phyloP scores from a whole-genome alignment of 2,888 invertebrate genomes.

The Pristionchus exspectatus region DNA sequence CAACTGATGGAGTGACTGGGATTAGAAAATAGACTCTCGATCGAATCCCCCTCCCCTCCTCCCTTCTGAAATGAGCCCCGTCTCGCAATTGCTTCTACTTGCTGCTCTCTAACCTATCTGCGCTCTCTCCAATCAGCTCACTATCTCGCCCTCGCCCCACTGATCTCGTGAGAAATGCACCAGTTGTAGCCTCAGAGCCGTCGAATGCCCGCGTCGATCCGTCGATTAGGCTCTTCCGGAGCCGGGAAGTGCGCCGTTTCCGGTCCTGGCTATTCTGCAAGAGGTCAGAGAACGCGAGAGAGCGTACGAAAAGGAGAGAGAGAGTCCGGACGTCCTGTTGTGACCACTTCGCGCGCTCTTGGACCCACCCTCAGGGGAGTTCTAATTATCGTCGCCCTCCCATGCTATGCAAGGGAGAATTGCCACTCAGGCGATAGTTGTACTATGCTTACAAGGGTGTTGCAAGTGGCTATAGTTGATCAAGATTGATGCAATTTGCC shows the following conservation, averaged over 20 bases:
- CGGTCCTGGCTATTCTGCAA: not conserved
- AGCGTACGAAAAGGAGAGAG: too few relatives aligned
- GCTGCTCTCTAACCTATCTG: not conserved
- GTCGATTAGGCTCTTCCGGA: conserved; percentile 11
- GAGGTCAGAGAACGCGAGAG: too few relatives aligned
- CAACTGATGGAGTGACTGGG: not conserved
- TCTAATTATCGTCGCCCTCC: not conserved
- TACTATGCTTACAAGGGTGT: not conserved
- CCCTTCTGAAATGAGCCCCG: not conserved
- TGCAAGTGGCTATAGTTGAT: not conserved
- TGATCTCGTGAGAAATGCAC: conserved; percentile 8
- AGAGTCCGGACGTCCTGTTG: not conserved
- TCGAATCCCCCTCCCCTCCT: not conserved
- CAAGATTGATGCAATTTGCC: too few relatives aligned
- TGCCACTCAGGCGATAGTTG: not conserved
- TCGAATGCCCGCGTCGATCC: not conserved
- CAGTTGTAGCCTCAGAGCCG: not conserved
- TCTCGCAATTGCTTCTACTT: conserved; percentile 30
- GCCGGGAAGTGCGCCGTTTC: not conserved
- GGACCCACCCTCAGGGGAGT: not conserved
- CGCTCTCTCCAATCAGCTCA: not conserved
- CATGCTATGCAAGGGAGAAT: not conserved
- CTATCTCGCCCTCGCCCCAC: not conserved
- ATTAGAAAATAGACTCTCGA: not conserved
- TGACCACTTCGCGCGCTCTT: not conserved